phyloP scores from a whole-genome alignment of 2,113 vertebrate genomes.

The Hiodon alosoides region DNA sequence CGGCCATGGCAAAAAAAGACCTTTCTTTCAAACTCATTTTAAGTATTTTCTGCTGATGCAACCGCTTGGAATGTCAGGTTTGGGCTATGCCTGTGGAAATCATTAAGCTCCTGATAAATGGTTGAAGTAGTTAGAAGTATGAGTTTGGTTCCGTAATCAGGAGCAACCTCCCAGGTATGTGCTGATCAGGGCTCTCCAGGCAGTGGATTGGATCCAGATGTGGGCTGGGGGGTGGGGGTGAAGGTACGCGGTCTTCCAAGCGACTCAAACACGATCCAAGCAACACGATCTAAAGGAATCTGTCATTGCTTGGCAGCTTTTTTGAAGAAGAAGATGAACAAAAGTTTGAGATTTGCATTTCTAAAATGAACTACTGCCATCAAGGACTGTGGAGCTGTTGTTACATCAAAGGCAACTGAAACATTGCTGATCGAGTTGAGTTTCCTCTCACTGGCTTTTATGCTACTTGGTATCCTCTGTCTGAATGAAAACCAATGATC shows the following conservation, averaged over 20 bases:
- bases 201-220: constrained; percentile 53
- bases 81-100: constrained; percentile 39
- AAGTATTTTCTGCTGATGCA: constrained; percentile 11
- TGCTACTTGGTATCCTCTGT: background rate
- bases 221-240: constrained; percentile 26
- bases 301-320: constrained; percentile 17
- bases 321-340: constrained; percentile 16
- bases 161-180: constrained; percentile 44
- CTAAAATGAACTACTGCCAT: constrained; percentile 28
- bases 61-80: constrained; percentile 33
- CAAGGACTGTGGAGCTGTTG: background rate
- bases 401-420: background rate
- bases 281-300: constrained; percentile 35
- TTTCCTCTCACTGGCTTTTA: background rate
- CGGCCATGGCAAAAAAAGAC: background rate
- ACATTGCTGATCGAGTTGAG: background rate
- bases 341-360: constrained; percentile 32
- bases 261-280: constrained; percentile 28
- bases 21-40: background rate
- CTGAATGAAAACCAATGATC: no score
- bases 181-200: constrained; percentile 32
- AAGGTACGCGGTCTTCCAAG: constrained; percentile 24
- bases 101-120: constrained; percentile 44
- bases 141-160: constrained; percentile 30
- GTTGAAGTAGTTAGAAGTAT: constrained; percentile 36